These are phyloP conservation scores for Drosophila gaucha DNA, from an alignment of 2,888 invertebrate genomes.

Conservation along the genomic window DNA sequence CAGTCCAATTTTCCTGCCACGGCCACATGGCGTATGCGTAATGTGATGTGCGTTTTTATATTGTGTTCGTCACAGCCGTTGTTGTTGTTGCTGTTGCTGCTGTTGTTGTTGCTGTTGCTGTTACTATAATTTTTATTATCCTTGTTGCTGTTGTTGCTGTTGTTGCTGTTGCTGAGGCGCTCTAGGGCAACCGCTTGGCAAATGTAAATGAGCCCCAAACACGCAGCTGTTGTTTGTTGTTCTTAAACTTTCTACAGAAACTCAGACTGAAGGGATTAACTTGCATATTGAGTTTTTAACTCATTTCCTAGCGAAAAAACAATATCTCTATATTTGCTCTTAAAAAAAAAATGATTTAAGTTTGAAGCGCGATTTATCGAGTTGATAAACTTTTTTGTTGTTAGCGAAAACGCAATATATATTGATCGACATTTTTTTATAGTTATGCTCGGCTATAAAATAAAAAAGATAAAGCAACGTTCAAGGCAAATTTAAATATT, in stretches of 20 bases:
- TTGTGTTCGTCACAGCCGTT: constrained; percentile 9
- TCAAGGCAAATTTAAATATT: too few species aligned
- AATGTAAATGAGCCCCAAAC: constrained; percentile 66
- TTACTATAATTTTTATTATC: constrained; percentile 21
- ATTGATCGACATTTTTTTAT: too few species aligned
- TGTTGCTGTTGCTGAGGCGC: constrained; percentile 3
- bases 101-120: constrained; percentile 15
- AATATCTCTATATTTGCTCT: constrained; percentile 1
- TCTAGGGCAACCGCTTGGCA: constrained; percentile 1
- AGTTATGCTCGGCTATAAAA: too few species aligned
- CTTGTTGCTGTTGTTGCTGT: constrained; percentile 3
- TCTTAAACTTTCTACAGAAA: constrained; percentile 1
- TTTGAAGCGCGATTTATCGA: too few species aligned
- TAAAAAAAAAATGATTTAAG: constrained; percentile 11
- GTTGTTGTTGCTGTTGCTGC: constrained; percentile 20
- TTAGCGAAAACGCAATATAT: too few species aligned
- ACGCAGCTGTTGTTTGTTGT: constrained; percentile 41
- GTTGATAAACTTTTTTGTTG: too few species aligned
- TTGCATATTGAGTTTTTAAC: constrained; percentile 12
- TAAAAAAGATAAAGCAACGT: too few species aligned
- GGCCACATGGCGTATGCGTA: constrained; percentile 59
- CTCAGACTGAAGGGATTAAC: constrained; percentile 11
- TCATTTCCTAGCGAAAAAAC: constrained; percentile 2
- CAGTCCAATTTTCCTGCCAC: too few species aligned
- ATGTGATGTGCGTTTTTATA: constrained; percentile 32